Percentiles rank a stretch among this genome's conserved stretches.
These are phyloP conservation scores for Leptinotarsa peninsularis DNA, from an alignment of 2,888 invertebrate genomes.

Conservation along the genomic window DNA sequence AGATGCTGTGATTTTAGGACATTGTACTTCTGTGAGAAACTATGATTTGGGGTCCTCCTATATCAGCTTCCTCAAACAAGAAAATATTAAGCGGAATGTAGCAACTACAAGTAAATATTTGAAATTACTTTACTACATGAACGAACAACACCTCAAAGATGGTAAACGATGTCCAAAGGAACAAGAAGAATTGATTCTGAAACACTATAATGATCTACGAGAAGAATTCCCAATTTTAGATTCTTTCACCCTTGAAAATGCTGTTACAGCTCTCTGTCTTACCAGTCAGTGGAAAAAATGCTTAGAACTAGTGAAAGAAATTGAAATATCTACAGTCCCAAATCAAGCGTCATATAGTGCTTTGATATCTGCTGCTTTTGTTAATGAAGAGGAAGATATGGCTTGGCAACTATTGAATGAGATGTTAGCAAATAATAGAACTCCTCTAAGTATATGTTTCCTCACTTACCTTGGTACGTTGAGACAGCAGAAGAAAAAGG, in stretches of 20 bases:
- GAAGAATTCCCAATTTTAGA: slow-evolving; percentile 73
- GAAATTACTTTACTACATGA: slow-evolving; percentile 67
- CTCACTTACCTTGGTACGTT: slow-evolving; percentile 47
- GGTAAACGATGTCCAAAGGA: slow-evolving; percentile 44
- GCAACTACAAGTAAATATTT: slow-evolving; percentile 73
- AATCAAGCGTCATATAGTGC: slow-evolving; percentile 68
- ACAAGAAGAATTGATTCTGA: slow-evolving; percentile 70
- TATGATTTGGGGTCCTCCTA: slow-evolving; percentile 71
- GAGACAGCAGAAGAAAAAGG: slow-evolving; percentile 37
- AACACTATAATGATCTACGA: slow-evolving; percentile 63
- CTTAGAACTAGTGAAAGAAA: slow-evolving; percentile 72
- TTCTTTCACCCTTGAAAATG: slow-evolving; percentile 70
- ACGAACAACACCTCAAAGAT: slow-evolving; percentile 56
- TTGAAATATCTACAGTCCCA: slow-evolving; percentile 68
- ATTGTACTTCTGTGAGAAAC: slow-evolving; percentile 66
- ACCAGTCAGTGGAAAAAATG: slow-evolving; percentile 76
- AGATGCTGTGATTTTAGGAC: slow-evolving; percentile 72
- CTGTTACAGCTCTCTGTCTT: slow-evolving; percentile 73
- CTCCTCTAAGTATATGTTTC: slow-evolving; percentile 41
- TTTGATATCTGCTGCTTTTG: slow-evolving; percentile 71
- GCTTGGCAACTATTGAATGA: slow-evolving; percentile 74
- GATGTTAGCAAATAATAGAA: slow-evolving; percentile 62
- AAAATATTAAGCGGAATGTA: slow-evolving; percentile 69
- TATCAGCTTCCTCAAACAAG: slow-evolving; percentile 69
- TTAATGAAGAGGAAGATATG: slow-evolving; percentile 69